These are phyloP conservation scores for Macquaria australasica DNA, from an alignment of 2,113 vertebrate genomes.

Conservation along the genomic window DNA sequence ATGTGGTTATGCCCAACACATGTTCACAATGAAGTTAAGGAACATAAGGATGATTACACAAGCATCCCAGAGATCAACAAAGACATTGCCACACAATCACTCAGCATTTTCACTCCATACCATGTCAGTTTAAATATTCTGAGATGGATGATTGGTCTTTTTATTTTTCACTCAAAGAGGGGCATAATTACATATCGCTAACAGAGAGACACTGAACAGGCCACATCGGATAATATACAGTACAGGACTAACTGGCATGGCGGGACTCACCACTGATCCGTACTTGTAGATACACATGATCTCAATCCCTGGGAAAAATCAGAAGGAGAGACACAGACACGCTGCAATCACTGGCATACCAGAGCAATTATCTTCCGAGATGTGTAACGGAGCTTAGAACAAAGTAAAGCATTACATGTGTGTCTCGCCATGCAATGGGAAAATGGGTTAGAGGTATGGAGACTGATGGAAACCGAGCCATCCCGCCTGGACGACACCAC, in stretches of 20 bases:
- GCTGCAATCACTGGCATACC: conserved; percentile 78
- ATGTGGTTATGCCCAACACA: conserved; percentile 31
- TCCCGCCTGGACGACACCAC: conserved; percentile 49
- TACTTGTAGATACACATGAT: conserved; percentile 99
- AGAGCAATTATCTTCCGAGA: conserved; percentile 78
- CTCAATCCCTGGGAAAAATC: conserved; percentile 91
- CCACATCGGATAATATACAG: conserved; percentile 59
- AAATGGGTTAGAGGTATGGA: conserved; percentile 46
- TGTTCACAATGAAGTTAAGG: conserved; percentile 46
- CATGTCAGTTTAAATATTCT: conserved; percentile 55
- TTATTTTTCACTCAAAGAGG: conserved; percentile 57
- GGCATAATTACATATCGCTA: conserved; percentile 70
- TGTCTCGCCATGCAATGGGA: conserved; percentile 62
- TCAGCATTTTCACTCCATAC: conserved; percentile 51
- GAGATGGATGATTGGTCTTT: conserved; percentile 42
- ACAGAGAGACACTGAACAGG: conserved; percentile 66
- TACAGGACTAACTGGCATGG: conserved; percentile 62
- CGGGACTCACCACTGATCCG: conserved; percentile 93
- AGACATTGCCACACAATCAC: conserved; percentile 35
- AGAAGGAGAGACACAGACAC: conserved; percentile 75
- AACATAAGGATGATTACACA: conserved; percentile 44
- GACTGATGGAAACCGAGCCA: conserved; percentile 56
- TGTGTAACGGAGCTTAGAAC: conserved; percentile 70
- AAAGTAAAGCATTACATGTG: conserved; percentile 79
- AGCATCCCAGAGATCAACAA: conserved; percentile 35